Percentiles rank a stretch among this genome's conserved stretches.
phyloP scores from a whole-genome alignment of 2,888 invertebrate genomes.

The Macropis europaea region DNA sequence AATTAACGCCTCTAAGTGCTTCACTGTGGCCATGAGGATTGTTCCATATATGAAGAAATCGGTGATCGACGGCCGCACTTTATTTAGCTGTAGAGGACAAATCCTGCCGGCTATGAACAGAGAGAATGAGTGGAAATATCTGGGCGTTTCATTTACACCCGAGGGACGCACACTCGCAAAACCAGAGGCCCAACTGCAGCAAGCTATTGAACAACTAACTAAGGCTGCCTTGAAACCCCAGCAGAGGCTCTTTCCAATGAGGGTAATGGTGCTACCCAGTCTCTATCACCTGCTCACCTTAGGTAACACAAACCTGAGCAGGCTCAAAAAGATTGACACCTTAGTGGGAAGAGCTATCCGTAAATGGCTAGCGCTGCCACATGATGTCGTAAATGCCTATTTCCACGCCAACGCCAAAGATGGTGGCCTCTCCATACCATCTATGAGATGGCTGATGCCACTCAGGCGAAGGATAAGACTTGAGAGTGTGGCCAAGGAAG shows the following conservation, averaged over 20 bases:
- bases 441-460: constrained; percentile 26
- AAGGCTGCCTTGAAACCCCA: constrained; percentile 36
- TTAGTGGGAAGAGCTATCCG: constrained; percentile 65
- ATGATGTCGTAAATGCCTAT: constrained; percentile 68
- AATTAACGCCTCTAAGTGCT: constrained; percentile 30
- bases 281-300: constrained; percentile 74
- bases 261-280: constrained; percentile 8
- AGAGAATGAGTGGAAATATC: neutral
- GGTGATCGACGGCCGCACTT: constrained; percentile 1
- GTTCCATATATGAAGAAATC: constrained; percentile 40
- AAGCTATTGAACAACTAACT: neutral
- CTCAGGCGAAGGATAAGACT: neutral
- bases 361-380: constrained; percentile 68
- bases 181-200: neutral
- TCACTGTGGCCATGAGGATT: constrained; percentile 17
- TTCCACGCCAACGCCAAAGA: constrained; percentile 65
- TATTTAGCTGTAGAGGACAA: neutral
- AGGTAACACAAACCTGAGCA: constrained; percentile 57
- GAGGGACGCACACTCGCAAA: neutral
- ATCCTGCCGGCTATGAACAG: neutral
- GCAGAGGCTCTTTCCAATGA: constrained; percentile 29
- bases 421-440: constrained; percentile 54
- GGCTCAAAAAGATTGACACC: constrained; percentile 70
- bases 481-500: neutral
- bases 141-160: neutral